Base-by-base conservation (phyloP, 2,113 vertebrate genomes). In the Tor tambroides region DNA sequence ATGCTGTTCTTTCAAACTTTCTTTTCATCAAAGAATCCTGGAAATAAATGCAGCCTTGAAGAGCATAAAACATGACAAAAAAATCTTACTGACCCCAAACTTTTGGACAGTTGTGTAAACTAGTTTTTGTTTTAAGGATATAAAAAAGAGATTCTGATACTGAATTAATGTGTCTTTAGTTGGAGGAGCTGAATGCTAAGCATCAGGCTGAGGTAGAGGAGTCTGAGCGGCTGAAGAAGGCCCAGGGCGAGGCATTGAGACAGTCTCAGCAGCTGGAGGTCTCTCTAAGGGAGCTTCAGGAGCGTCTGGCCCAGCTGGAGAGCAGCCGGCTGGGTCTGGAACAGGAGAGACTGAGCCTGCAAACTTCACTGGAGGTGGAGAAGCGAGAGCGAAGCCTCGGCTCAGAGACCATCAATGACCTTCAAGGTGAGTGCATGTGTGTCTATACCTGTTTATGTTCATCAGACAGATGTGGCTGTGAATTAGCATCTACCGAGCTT, bases 251-350 rank as follows among this genome's bases (percentile, higher is more conserved):
- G 92, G 95, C 92, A 38, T 96, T 96, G 26, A 98, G 97, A 89
- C 97, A 98, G 92, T 94, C 96, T 38, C 96, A 98, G 92, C 95
- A 95, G 93, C 92, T 99, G 90, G 98, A 99, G 92, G 91, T 94
- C 41, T 97, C 95, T 89, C 96, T 97, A 65, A 92, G 95, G 92
- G 97, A 99, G 69, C 89, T 96, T n/a, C 96, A 97, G 92, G 96
- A 97, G 91, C 97, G 96, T 91, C 96, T 95, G 88, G 95, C 94
- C 90, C 90, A 95, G 63, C 92, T 99, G 83, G 98, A 99, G 91
- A 96, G 94, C 83, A 91, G 94, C 26, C 97, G 96, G 87, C 94
- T 96, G 91, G 95, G 96, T 91, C 93, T 98, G 89, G 97, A 99
- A 92, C 98, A 97, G 92, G 96, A 97, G 63, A 96, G 96, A 82